phyloP scores from a whole-genome alignment of 2,888 invertebrate genomes.

The Neocrepidodera transversa region DNA sequence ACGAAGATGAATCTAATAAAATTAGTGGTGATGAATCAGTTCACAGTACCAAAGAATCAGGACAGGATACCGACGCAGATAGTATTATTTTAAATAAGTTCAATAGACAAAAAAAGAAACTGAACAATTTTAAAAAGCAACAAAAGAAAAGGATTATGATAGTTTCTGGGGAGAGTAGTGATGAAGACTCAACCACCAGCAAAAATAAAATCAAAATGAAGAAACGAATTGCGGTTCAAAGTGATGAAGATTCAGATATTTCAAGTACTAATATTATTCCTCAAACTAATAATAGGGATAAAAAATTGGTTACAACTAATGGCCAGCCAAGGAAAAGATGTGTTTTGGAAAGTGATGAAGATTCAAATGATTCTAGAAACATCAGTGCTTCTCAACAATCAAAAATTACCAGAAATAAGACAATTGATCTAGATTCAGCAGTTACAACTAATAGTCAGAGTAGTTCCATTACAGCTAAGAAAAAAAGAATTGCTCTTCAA shows the following conservation, averaged over 20 bases:
- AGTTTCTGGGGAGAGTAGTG: not conserved
- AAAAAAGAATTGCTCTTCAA: not conserved
- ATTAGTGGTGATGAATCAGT: not conserved
- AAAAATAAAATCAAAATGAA: not conserved
- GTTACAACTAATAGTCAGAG: not conserved
- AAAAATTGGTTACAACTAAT: no score
- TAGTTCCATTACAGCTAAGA: not conserved
- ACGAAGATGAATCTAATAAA: no score
- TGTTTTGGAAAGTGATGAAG: constrained; percentile 3
- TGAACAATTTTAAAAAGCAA: not conserved
- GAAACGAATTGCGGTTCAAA: constrained; percentile 2
- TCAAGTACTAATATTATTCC: not conserved
- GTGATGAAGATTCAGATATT: constrained; percentile 10
- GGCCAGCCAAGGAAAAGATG: not conserved
- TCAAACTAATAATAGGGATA: not conserved
- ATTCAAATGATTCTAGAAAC: no score
- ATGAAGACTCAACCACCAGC: not conserved
- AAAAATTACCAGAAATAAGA: no score
- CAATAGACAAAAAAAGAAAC: not conserved
- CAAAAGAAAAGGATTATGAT: not conserved
- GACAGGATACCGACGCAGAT: not conserved
- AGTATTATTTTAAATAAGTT: constrained; percentile 4
- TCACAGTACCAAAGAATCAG: not conserved
- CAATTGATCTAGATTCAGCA: no score
- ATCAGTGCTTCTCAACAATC: no score